Conservation (phyloP, 1,140 invertebrate genomes). For the Conus ventricosus region DNA sequence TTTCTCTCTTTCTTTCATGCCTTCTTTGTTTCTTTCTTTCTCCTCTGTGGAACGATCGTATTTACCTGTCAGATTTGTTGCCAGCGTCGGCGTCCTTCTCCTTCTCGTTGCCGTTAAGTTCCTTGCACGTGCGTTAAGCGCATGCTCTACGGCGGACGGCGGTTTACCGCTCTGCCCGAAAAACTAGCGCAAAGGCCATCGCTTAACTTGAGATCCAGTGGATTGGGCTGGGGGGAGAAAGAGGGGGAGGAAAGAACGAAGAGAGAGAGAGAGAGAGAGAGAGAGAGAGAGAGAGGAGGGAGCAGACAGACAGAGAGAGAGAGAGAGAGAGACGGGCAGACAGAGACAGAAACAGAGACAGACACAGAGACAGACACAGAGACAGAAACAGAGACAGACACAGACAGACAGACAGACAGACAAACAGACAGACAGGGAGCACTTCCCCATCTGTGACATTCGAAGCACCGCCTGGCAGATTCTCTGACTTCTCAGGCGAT, state of each 20-base stretch:
- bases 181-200: no score
- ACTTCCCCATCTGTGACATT: neutral
- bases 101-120: neutral
- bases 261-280: neutral
- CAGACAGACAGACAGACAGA: neutral
- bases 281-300: conserved; percentile 17
- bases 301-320: no score
- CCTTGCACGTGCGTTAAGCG: neutral
- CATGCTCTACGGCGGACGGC: neutral
- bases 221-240: neutral
- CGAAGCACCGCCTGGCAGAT: neutral
- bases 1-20: neutral
- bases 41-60: neutral
- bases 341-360: conserved; percentile 6
- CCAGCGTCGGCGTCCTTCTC: neutral
- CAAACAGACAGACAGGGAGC: neutral
- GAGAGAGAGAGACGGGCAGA: neutral
- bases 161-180: neutral
- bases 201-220: no score
- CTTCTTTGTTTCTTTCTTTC: neutral
- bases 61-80: no score
- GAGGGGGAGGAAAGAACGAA: no score
- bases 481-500: no score
- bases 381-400: neutral
- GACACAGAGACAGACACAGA: neutral